Conservation (phyloP, 1,140 invertebrate genomes). For the Hypothenemus hampei region DNA sequence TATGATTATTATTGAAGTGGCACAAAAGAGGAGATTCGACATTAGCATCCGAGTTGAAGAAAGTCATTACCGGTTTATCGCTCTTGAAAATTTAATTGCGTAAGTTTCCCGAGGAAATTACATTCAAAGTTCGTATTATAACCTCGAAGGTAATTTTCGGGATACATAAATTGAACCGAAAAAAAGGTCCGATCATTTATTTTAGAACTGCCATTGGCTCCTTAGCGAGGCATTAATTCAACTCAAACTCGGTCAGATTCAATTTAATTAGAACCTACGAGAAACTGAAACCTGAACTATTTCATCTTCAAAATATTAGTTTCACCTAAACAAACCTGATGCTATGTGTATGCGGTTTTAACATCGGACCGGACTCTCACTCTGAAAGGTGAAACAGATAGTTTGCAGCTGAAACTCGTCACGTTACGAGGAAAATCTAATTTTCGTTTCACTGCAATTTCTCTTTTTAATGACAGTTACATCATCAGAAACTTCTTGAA, state of each 20-base stretch:
- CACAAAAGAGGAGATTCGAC: constrained; percentile 2
- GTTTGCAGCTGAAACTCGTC: too few species aligned
- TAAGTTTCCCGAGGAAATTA: constrained; percentile 8
- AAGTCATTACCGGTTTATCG: constrained; percentile 12
- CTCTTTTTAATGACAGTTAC: too few species aligned
- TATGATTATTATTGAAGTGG: constrained; percentile 6
- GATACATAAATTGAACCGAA: constrained; percentile 4
- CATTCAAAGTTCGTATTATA: constrained; percentile 11
- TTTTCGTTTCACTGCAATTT: too few species aligned
- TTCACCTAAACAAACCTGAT: too few species aligned
- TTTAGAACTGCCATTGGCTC: not conserved
- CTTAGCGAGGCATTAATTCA: not conserved
- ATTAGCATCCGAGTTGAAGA: constrained; percentile 7
- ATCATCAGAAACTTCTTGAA: too few species aligned
- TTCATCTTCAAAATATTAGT: too few species aligned
- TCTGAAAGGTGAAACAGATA: too few species aligned
- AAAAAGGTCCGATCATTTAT: constrained; percentile 8
- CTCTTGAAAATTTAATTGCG: constrained; percentile 12
- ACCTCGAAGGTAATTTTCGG: constrained; percentile 12
- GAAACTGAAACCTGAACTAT: too few species aligned
- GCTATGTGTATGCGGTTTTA: too few species aligned
- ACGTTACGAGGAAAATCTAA: too few species aligned
- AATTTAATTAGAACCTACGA: too few species aligned
- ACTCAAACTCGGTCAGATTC: not conserved
- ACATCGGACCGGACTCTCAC: too few species aligned